Evolutionary conservation across 2,113 vertebrate species (phyloP), one percentile per base, ranked within the genome.

Genomic region (Aspiorhynchus laticeps): DNA sequence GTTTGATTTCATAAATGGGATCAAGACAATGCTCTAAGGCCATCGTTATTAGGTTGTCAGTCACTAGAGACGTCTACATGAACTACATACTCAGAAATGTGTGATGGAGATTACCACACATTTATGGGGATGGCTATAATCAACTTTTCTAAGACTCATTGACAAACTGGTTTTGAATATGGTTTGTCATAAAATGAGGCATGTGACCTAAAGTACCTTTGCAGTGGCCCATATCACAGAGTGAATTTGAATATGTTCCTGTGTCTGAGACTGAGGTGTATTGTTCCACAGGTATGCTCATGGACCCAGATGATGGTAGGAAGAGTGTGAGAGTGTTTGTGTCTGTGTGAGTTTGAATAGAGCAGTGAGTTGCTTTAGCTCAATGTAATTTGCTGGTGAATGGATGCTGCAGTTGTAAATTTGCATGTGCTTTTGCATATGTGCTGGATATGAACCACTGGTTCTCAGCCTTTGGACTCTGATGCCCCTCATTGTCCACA

Each of bases 241-340:
- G 17, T 83, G 28, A 12, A 74, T 74, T 84, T 74, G 28, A 83
- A 69, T 36, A 31, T 67, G 26, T 69, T 31, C 61, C 56, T 51
- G 61, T 71, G 63, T 97, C 87, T 85, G 90, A 90, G 88, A 93
- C 90, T 93, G 91, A 92, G 90, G 74, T 93, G 78, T 95, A 74
- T 91, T 94, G 48, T 93, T 92, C 88, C 89, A 88, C 94, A 98
- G 97, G 96, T 91, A 90, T 95, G 80, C 88, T 96, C 88, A 94
- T 94, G 0, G 96, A 96, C 38, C 59, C 79, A 0, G 94, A 90
- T 21, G 93, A 94, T 0, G 96, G 97, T 97, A 94, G 93, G 97
- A 92, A 1, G 14, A 2, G 38, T 80, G 46, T 4, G 11, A 85
- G 43, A 78, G 63, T 31, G 41, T 83, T 15, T 76, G 77, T 84